phyloP scores from a whole-genome alignment of 2,888 invertebrate species.

The Portevinia maculata region DNA sequence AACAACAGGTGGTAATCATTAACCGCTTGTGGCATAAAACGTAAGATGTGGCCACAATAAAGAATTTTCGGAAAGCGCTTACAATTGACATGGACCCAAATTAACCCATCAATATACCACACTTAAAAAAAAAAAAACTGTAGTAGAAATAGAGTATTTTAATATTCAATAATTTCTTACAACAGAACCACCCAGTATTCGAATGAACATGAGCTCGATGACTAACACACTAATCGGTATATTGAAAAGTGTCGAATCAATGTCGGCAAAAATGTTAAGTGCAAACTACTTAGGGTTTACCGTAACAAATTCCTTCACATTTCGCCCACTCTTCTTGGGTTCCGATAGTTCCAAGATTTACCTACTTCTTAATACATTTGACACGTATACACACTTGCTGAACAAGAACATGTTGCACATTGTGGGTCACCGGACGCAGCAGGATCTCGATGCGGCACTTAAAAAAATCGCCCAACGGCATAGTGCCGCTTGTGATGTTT shows the following conservation, averaged over 20 bases:
- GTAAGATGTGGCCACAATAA: no score
- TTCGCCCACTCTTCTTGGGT: conserved; percentile 55
- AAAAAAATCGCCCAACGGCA: conserved; percentile 16
- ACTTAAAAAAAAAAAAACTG: no score
- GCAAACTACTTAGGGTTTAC: conserved; percentile 62
- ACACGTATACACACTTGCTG: conserved; percentile 62
- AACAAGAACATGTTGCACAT: conserved; percentile 6
- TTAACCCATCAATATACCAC: no score
- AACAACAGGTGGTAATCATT: no score
- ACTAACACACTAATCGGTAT: conserved; percentile 2
- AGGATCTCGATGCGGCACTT: conserved; percentile 39
- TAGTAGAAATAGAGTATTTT: no score
- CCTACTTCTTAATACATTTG: conserved; percentile 23
- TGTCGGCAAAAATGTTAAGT: conserved; percentile 56
- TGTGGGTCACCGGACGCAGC: conserved; percentile 62
- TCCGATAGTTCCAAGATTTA: conserved; percentile 44
- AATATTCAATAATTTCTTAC: background rate
- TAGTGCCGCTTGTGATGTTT: conserved; percentile 58
- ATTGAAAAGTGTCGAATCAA: conserved; percentile 1
- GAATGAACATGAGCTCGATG: conserved; percentile 21
- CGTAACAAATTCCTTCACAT: conserved; percentile 61
- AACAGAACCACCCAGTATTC: background rate
- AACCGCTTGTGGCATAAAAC: no score
- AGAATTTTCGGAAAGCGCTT: no score
- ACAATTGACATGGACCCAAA: no score